Evolutionary conservation across 2,113 vertebrate genomes (phyloP).

Genomic region (Coryphaenoides rupestris): DNA sequence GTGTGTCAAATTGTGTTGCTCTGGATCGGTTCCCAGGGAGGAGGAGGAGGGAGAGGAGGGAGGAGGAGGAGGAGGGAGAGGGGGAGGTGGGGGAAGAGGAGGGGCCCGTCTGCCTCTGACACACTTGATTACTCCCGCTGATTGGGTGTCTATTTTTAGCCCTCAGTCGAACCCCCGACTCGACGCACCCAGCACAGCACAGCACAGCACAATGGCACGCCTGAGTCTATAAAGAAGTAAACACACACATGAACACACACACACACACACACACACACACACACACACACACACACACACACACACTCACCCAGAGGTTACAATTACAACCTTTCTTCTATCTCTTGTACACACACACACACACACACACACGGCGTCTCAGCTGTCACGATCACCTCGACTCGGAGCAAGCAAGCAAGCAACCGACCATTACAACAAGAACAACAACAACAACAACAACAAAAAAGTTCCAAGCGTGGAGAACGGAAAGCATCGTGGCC

Average conservation of each 20-base stretch:
- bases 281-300: too few species aligned
- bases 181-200: too few species aligned
- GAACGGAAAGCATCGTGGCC: neutral
- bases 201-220: constrained; percentile 11
- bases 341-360: too few species aligned
- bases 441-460: too few species aligned
- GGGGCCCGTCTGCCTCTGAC: constrained; percentile 51
- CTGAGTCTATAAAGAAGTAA: constrained; percentile 16
- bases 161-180: constrained; percentile 25
- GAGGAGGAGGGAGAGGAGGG: too few species aligned
- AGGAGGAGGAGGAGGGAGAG: constrained; percentile 32
- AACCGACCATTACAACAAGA: neutral
- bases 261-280: too few species aligned
- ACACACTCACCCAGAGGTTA: too few species aligned
- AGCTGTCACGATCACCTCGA: constrained; percentile 19
- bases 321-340: too few species aligned
- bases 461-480: constrained; percentile 6
- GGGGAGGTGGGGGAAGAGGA: constrained; percentile 37
- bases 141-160: constrained; percentile 53
- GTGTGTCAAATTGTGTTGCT: too few species aligned
- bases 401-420: too few species aligned
- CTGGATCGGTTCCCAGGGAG: too few species aligned
- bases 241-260: neutral
- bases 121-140: constrained; percentile 51
- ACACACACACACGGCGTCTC: neutral